Conservation (phyloP, 1,140 invertebrate species). For the Hermetia illucens region DNA sequence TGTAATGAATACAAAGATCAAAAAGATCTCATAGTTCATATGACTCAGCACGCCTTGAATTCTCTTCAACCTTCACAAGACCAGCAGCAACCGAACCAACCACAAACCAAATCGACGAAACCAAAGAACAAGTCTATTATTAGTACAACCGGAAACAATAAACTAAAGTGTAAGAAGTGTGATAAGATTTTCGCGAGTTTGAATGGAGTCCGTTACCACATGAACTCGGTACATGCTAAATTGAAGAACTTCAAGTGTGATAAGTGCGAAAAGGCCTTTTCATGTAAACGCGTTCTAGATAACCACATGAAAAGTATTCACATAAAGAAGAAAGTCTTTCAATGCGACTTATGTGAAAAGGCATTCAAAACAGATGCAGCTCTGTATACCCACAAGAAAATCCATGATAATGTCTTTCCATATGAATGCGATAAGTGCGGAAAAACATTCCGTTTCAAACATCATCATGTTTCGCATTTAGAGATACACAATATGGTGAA, state of each 20-base stretch:
- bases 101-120: background rate
- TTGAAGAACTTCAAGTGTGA: background rate
- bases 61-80: too few relatives aligned
- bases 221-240: background rate
- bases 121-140: background rate
- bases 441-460: conserved; percentile 10
- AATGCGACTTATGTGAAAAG: conserved; percentile 11
- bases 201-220: background rate
- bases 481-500: conserved; percentile 8
- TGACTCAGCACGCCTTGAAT: background rate
- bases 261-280: background rate
- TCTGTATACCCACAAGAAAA: conserved; percentile 10
- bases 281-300: background rate
- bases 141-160: background rate
- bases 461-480: conserved; percentile 9
- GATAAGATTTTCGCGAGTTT: background rate
- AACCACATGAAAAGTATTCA: background rate
- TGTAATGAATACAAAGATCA: background rate
- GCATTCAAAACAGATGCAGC: conserved; percentile 10
- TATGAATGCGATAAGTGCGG: conserved; percentile 9
- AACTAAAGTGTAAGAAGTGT: background rate
- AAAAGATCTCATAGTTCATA: background rate
- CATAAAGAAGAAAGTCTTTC: background rate
- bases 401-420: conserved; percentile 9
- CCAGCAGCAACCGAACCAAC: too few relatives aligned